These are phyloP conservation scores for Theocolax elegans DNA, from an alignment of 1,140 invertebrate genomes.

Conservation along the genomic window DNA sequence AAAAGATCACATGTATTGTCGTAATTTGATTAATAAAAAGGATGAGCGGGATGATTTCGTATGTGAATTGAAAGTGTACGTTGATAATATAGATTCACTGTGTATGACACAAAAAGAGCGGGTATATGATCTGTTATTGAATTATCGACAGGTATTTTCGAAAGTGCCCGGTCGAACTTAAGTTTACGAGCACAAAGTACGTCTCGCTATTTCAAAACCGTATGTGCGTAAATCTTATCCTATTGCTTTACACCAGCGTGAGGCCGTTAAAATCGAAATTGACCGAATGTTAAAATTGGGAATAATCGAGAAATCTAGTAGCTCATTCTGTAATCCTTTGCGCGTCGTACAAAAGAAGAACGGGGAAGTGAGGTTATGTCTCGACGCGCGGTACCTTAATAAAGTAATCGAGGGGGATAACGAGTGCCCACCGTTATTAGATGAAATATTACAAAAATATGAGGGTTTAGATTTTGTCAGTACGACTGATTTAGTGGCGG, in stretches of 20 bases:
- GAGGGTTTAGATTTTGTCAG: background rate
- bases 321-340: background rate
- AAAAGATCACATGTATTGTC: too few species aligned
- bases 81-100: too few species aligned
- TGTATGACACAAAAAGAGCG: too few species aligned
- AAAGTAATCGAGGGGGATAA: background rate
- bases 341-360: background rate
- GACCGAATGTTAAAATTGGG: background rate
- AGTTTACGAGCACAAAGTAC: too few species aligned
- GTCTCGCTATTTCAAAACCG: background rate
- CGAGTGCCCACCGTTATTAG: background rate
- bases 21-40: too few species aligned
- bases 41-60: too few species aligned
- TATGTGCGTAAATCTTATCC: background rate
- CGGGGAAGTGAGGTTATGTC: background rate
- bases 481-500: background rate
- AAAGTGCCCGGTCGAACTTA: too few species aligned
- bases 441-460: background rate
- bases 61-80: too few species aligned
- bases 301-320: background rate
- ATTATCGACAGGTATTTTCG: too few species aligned
- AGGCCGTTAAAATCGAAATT: background rate
- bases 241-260: background rate
- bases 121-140: too few species aligned
- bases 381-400: background rate